Percentiles rank a stretch among this genome's conserved stretches.
These are phyloP conservation scores for Potorous gilbertii DNA, from an alignment of 2,797 vertebrate species.

Conservation along the genomic window DNA sequence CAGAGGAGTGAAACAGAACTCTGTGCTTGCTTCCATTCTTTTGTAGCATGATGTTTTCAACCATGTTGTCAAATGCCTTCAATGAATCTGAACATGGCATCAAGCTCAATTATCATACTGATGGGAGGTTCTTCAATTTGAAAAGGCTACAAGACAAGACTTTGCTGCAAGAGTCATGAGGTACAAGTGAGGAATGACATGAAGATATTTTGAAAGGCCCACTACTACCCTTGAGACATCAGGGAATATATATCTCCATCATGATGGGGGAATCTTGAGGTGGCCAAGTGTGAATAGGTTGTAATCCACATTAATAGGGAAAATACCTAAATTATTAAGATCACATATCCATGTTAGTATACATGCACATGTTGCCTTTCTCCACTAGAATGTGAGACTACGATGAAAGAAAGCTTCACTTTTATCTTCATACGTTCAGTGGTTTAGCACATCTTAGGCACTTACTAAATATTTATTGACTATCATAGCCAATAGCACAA, in stretches of 20 bases:
- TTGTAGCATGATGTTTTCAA: no score
- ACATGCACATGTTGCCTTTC: not conserved
- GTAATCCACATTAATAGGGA: not conserved
- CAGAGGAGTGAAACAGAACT: no score
- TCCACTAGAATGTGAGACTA: not conserved
- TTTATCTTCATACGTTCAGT: not conserved
- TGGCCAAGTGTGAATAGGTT: not conserved
- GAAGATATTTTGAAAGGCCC: not conserved
- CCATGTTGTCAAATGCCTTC: no score
- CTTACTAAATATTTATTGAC: not conserved
- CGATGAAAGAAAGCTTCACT: not conserved
- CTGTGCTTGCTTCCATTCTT: no score
- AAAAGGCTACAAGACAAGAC: no score
- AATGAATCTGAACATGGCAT: no score
- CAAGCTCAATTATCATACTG: no score
- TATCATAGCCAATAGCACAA: not conserved
- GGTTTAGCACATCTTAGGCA: not conserved
- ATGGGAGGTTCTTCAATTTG: no score
- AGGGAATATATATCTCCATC: not conserved
- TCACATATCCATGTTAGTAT: not conserved
- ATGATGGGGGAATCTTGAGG: not conserved
- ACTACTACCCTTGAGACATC: not conserved
- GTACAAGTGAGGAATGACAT: not conserved
- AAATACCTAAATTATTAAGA: not conserved
- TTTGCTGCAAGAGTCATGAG: not conserved